Percentiles rank a stretch among this genome's conserved stretches.
These are phyloP conservation scores for Cynaeus angustus DNA, from an alignment of 2,888 invertebrate species.

Conservation along the genomic window DNA sequence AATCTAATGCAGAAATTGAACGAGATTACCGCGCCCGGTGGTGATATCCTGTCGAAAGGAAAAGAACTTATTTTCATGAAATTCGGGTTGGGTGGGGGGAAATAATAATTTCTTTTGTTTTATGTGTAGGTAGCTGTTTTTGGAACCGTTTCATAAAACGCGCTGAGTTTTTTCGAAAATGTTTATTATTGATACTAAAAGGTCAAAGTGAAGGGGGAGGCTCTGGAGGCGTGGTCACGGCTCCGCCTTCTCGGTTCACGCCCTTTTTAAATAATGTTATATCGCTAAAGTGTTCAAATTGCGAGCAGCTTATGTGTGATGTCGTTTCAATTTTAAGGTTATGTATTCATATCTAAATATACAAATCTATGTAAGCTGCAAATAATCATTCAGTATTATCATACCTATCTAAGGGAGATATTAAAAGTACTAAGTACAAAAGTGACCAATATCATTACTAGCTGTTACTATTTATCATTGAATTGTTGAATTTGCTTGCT, in stretches of 20 bases:
- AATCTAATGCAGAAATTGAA: slow-evolving; percentile 93
- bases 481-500: slow-evolving; percentile 49
- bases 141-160: slow-evolving; percentile 53
- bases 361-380: slow-evolving; percentile 59
- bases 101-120: slow-evolving; percentile 62
- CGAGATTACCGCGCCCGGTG: slow-evolving; percentile 91
- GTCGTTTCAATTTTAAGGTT: slow-evolving; percentile 44
- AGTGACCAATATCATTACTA: slow-evolving; percentile 56
- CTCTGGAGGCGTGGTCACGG: neutral
- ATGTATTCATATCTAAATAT: slow-evolving; percentile 60
- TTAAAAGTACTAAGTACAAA: slow-evolving; percentile 58
- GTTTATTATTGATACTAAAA: neutral
- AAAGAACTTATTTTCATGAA: slow-evolving; percentile 96
- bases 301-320: slow-evolving; percentile 50
- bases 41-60: slow-evolving; percentile 93
- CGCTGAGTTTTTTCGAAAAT: slow-evolving; percentile 18
- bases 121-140: slow-evolving; percentile 55
- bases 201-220: neutral
- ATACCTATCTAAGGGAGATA: slow-evolving; percentile 53
- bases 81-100: slow-evolving; percentile 88
- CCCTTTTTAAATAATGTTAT: slow-evolving; percentile 38
- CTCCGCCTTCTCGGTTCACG: neutral
- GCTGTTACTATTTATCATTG: slow-evolving; percentile 44
- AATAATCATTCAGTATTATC: slow-evolving; percentile 61
- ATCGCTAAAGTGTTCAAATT: slow-evolving; percentile 62